Evolutionary conservation across 2,113 vertebrate genomes (phyloP).

Genomic region (Coptodon rendalli): DNA sequence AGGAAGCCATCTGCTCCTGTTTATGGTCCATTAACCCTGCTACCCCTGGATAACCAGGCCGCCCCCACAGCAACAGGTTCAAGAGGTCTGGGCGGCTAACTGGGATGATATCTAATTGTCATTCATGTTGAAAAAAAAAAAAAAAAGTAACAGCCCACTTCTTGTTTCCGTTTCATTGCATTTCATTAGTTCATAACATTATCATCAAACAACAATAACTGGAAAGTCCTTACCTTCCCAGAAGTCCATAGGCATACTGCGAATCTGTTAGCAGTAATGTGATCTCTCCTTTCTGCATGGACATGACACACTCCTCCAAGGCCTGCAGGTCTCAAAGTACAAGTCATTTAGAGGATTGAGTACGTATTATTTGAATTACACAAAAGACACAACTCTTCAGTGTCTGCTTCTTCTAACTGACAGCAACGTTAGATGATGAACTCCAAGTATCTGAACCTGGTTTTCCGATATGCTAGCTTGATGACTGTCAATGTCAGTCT

Average conservation of each 20-base stretch:
- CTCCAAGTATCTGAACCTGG: not conserved
- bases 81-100: not conserved
- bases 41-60: constrained; percentile 46
- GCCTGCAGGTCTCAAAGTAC: constrained; percentile 60
- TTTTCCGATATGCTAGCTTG: not conserved
- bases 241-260: constrained; percentile 73
- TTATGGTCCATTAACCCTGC: constrained; percentile 69
- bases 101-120: not conserved
- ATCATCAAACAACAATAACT: not conserved
- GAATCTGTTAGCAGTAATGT: constrained; percentile 78
- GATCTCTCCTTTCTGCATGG: constrained; percentile 77
- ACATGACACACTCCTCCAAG: constrained; percentile 77
- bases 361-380: not conserved
- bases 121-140: not conserved
- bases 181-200: not conserved
- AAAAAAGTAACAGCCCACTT: not conserved
- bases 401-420: not conserved
- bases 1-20: constrained; percentile 72
- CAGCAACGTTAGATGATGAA: not conserved
- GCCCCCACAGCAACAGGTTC: constrained; percentile 70
- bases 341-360: not conserved
- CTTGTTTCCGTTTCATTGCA: not conserved
- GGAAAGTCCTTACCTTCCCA: constrained; percentile 76
- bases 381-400: not conserved
- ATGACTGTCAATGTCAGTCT: not conserved